Evolutionary conservation across 35 echinoderm and acorn worm species (phyloP).

Genomic region (Diadema setosum): DNA sequence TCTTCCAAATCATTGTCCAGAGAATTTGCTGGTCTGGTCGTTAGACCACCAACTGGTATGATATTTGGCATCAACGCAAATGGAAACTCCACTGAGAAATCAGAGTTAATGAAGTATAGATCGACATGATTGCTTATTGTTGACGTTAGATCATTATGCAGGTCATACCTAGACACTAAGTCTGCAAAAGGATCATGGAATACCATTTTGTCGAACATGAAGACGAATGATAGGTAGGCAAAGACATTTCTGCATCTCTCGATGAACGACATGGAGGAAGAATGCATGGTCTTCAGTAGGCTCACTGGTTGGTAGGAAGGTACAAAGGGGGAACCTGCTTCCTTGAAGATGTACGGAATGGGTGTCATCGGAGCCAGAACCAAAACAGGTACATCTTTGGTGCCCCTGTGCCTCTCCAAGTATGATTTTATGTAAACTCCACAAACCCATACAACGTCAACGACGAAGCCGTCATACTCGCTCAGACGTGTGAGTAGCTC

Average conservation of each 20-base stretch:
- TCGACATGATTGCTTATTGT: not conserved
- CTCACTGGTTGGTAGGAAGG: not conserved
- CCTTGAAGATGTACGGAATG: not conserved
- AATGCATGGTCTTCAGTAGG: not conserved
- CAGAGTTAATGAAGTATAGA: not conserved
- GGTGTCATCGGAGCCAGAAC: not conserved
- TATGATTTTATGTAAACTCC: not conserved
- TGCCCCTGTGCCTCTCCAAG: not conserved
- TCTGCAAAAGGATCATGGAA: not conserved
- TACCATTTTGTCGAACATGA: not conserved
- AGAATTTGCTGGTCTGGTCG: constrained; percentile 4
- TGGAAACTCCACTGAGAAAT: constrained; percentile 48
- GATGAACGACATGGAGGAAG: not conserved
- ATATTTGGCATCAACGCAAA: constrained; percentile 53
- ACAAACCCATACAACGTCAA: not conserved
- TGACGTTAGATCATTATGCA: not conserved
- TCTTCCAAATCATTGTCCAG: constrained; percentile 50
- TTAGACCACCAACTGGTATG: constrained; percentile 59
- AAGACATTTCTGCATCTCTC: not conserved
- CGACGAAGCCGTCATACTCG: not conserved
- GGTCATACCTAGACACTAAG: not conserved
- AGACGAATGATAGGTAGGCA: not conserved
- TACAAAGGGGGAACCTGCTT: not conserved
- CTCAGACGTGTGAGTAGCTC: not conserved
- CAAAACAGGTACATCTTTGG: not conserved